Percentiles rank a stretch among this genome's conserved stretches.
These are phyloP conservation scores for Odocoileus virginianus DNA, from an alignment of 2,113 vertebrate genomes.

Conservation along the genomic window DNA sequence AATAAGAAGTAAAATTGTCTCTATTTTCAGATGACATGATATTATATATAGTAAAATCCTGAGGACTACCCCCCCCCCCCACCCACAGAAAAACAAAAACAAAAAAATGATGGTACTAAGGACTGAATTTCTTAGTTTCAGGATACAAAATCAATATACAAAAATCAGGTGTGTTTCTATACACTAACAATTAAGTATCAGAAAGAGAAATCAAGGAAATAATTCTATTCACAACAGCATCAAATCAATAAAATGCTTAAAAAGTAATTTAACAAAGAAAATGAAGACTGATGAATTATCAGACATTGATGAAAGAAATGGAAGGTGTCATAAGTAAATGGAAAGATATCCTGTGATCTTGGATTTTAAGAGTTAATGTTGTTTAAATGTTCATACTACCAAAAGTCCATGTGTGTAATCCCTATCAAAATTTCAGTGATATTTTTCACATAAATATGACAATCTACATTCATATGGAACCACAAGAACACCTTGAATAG, in stretches of 20 bases:
- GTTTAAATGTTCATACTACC: neutral
- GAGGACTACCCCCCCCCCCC: neutral
- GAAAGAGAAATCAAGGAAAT: neutral
- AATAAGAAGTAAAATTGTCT: neutral
- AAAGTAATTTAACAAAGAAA: neutral
- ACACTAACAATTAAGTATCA: neutral
- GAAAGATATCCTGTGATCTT: neutral
- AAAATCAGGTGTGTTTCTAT: neutral
- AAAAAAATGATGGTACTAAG: neutral
- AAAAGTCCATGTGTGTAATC: neutral
- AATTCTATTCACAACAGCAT: neutral
- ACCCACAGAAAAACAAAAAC: neutral
- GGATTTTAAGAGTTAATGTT: neutral
- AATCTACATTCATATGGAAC: neutral
- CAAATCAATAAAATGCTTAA: neutral
- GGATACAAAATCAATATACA: neutral
- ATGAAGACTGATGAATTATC: neutral
- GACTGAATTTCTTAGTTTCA: neutral
- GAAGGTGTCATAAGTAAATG: neutral
- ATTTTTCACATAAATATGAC: neutral
- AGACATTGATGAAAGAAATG: neutral
- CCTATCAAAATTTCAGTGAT: neutral
- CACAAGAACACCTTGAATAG: neutral
- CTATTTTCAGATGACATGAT: neutral
- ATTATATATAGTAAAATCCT: neutral